A percentile compares a stretch with the other conserved stretches of the same genome.
phyloP scores from a whole-genome alignment of 2,113 vertebrate species.

The Macrotis lagotis region DNA sequence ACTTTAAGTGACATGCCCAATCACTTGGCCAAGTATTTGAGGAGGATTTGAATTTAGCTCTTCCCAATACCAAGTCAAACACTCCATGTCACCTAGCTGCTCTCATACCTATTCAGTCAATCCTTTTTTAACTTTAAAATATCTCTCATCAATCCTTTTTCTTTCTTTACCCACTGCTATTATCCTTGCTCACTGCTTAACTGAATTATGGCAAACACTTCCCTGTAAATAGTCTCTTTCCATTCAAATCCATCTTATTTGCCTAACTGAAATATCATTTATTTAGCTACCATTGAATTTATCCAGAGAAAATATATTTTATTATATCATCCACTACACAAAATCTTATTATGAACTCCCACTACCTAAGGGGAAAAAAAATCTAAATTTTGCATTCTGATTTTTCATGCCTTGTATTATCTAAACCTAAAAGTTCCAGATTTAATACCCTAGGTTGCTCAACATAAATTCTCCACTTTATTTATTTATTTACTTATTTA shows the following conservation, averaged over 20 bases:
- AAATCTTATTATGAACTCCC: constrained; percentile 14
- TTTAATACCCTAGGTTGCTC: not conserved
- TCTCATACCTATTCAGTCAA: not conserved
- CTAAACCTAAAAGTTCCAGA: not conserved
- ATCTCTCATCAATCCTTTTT: not conserved
- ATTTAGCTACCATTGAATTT: not conserved
- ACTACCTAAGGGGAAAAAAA: not conserved
- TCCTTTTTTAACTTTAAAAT: not conserved
- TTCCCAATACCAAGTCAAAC: not conserved
- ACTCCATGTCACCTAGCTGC: not conserved
- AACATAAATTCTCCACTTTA: not conserved
- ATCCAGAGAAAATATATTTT: not conserved
- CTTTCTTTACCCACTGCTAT: not conserved
- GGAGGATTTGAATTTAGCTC: not conserved
- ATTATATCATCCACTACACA: not conserved
- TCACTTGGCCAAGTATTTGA: not conserved
- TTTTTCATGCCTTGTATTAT: not conserved
- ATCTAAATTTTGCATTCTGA: not conserved
- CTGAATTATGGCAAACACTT: not conserved
- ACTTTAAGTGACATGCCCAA: not conserved
- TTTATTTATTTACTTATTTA: too few species aligned
- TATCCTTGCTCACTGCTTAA: not conserved
- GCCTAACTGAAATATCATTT: not conserved
- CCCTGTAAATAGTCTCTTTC: not conserved
- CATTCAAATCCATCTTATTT: not conserved